phyloP scores from a whole-genome alignment of 2,113 vertebrate genomes.

The Chionis minor region DNA sequence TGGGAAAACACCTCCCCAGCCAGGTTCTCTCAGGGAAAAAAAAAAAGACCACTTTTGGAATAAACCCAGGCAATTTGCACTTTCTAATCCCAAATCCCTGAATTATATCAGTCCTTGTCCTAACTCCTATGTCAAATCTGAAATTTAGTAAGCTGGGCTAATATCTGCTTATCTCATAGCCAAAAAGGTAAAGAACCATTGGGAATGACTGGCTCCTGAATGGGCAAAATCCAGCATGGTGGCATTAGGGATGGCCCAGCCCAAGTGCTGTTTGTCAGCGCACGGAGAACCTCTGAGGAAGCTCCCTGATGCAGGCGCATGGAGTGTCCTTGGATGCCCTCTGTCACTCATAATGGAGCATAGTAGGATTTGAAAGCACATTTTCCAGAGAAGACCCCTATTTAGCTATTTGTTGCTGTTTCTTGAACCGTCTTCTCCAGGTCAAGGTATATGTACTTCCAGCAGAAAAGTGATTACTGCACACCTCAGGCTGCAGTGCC shows the following conservation, averaged over 20 bases:
- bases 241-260: not conserved
- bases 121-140: not conserved
- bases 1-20: not conserved
- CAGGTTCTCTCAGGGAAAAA: not conserved
- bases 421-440: not conserved
- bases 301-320: not conserved
- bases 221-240: accelerated
- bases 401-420: not conserved
- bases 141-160: not conserved
- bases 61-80: not conserved
- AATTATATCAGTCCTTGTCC: not conserved
- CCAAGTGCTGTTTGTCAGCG: not conserved
- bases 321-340: not conserved
- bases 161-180: not conserved
- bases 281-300: not conserved
- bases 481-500: not conserved
- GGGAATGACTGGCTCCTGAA: not conserved
- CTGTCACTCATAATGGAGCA: not conserved
- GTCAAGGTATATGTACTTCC: not conserved
- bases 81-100: not conserved
- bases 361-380: not conserved
- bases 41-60: not conserved
- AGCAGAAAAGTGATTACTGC: not conserved
- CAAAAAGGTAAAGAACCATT: not conserved
- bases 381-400: not conserved